Conservation (phyloP, 2,113 vertebrate genomes). For the Tenrec ecaudatus region DNA sequence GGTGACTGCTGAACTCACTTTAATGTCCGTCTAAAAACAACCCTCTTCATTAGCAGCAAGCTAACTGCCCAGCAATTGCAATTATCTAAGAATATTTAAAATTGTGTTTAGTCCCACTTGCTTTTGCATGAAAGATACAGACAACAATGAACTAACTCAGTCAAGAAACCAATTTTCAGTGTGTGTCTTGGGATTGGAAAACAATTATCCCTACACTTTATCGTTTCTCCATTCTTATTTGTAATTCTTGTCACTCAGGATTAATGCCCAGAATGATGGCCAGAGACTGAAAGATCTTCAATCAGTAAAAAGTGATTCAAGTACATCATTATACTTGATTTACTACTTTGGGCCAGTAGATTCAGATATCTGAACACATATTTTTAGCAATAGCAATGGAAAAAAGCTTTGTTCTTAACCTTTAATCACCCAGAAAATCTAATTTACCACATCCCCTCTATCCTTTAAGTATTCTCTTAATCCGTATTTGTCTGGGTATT, state of each 20-base stretch:
- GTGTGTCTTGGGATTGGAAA: not conserved
- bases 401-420: constrained; percentile 59
- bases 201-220: constrained; percentile 40
- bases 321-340: constrained; percentile 65
- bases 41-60: constrained; percentile 33
- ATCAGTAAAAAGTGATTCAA: constrained; percentile 66
- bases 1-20: not conserved
- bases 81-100: not conserved
- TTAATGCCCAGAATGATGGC: constrained; percentile 59
- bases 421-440: constrained; percentile 53
- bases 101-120: constrained; percentile 53
- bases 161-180: constrained; percentile 64
- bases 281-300: constrained; percentile 53
- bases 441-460: constrained; percentile 14
- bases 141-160: constrained; percentile 56
- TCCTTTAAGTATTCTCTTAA: not conserved
- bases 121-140: constrained; percentile 31
- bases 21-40: not conserved
- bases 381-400: constrained; percentile 34
- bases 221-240: constrained; percentile 37
- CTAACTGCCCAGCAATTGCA: constrained; percentile 33
- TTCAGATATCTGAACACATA: constrained; percentile 28
- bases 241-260: constrained; percentile 32
- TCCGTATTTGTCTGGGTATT: constrained; percentile 40
- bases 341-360: constrained; percentile 36